Percentiles rank a stretch among this genome's conserved stretches.
Conservation (phyloP, 2,113 vertebrate species). For the Mixornis gularis region DNA sequence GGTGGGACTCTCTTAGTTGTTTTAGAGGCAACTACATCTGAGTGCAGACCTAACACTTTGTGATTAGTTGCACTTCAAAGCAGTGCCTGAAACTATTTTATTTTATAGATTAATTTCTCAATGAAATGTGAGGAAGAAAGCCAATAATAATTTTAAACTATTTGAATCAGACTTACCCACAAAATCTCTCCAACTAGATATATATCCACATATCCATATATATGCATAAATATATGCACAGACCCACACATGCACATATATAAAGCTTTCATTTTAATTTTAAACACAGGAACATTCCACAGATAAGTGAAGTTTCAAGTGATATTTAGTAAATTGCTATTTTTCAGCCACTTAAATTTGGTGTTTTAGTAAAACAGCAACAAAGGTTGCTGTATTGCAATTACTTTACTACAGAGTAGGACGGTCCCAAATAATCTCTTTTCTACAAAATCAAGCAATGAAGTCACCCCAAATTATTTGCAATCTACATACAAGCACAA, state of each 20-base stretch:
- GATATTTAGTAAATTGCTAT: conserved; percentile 30
- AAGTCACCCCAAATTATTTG: background rate
- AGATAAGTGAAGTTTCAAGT: background rate
- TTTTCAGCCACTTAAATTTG: conserved; percentile 24
- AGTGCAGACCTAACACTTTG: background rate
- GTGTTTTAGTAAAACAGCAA: conserved; percentile 10
- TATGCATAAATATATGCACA: background rate
- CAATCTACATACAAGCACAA: background rate
- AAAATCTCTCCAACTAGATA: background rate
- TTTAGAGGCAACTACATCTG: background rate
- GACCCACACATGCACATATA: background rate
- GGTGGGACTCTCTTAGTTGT: background rate
- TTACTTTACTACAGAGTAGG: background rate
- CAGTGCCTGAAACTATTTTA: conserved; percentile 47
- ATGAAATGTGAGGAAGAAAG: conserved; percentile 48
- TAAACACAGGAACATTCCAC: conserved; percentile 9
- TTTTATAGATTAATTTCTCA: conserved; percentile 39
- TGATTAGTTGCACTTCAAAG: conserved; percentile 49
- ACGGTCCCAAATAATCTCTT: conserved; percentile 1
- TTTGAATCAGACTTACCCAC: conserved; percentile 28
- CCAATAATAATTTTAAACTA: conserved; percentile 38
- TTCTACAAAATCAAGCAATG: conserved; percentile 15
- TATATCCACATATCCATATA: background rate
- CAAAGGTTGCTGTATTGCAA: background rate
- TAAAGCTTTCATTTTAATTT: background rate